phyloP scores from a whole-genome alignment of 2,113 vertebrate species.

The Irena cyanogastra region DNA sequence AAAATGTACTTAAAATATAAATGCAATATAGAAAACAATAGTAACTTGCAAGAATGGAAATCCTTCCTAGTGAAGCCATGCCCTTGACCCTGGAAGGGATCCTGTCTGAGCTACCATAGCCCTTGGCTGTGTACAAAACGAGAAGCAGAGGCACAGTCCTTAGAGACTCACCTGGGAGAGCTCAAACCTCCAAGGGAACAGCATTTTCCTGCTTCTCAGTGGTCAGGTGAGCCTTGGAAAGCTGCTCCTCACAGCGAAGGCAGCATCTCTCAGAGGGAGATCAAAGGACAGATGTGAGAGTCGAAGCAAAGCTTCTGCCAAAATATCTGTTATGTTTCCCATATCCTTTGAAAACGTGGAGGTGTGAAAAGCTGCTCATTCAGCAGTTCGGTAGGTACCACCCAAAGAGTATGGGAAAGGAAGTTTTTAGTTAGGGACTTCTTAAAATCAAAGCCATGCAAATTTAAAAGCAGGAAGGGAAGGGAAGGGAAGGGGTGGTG shows the following conservation, averaged over 20 bases:
- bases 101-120: neutral
- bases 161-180: no score
- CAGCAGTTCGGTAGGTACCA: neutral
- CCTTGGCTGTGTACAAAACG: rapidly evolving
- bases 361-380: neutral
- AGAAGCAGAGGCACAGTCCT: neutral
- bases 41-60: neutral
- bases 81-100: neutral
- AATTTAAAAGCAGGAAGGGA: neutral
- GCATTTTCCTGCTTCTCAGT: neutral
- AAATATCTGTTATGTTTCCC: neutral
- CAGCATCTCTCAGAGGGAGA: neutral
- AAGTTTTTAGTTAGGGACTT: neutral
- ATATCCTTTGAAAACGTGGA: neutral
- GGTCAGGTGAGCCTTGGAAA: neutral
- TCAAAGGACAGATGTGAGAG: neutral
- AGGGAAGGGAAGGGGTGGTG: rapidly evolving
- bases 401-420: neutral
- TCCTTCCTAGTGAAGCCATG: neutral
- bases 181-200: no score
- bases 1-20: neutral
- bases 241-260: neutral
- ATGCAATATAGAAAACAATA: neutral
- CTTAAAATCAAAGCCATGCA: neutral
- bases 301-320: neutral